A percentile compares a stretch with the other conserved stretches of the same genome.
phyloP scores from a whole-genome alignment of 2,888 invertebrate species.

The Actias luna region DNA sequence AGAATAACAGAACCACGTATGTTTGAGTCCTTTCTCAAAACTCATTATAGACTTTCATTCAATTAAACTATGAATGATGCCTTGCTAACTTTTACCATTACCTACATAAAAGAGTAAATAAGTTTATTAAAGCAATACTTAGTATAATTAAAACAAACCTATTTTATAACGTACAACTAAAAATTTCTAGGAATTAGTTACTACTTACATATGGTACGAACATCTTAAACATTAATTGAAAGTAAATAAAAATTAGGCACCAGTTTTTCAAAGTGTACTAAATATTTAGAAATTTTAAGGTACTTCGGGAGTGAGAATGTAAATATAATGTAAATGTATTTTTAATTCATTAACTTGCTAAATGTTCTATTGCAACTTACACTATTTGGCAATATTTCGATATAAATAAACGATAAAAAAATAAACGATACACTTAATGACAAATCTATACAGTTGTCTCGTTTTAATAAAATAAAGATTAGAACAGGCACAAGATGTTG shows the following conservation, averaged over 20 bases:
- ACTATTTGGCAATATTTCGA: no score
- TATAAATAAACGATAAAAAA: no score
- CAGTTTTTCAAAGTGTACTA: not conserved
- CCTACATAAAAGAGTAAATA: not conserved
- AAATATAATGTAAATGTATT: not conserved
- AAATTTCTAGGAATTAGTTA: no score
- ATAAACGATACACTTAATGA: no score
- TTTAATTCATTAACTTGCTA: no score
- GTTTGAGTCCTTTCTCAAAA: not conserved
- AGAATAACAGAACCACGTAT: no score
- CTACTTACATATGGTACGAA: no score
- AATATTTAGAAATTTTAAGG: not conserved
- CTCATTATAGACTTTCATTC: no score
- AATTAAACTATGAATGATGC: not conserved
- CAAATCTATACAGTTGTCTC: no score
- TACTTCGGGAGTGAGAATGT: not conserved
- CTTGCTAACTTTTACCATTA: not conserved
- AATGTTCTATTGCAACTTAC: no score
- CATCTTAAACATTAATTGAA: no score
- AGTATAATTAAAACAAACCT: no score
- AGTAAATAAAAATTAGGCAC: not conserved
- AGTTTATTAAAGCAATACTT: not conserved
- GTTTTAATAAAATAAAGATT: not conserved
- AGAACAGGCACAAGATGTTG: not conserved
- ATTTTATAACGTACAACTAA: not conserved